phyloP scores from a whole-genome alignment of 2,797 vertebrate genomes.

The Paratrypauchen microcephalus region DNA sequence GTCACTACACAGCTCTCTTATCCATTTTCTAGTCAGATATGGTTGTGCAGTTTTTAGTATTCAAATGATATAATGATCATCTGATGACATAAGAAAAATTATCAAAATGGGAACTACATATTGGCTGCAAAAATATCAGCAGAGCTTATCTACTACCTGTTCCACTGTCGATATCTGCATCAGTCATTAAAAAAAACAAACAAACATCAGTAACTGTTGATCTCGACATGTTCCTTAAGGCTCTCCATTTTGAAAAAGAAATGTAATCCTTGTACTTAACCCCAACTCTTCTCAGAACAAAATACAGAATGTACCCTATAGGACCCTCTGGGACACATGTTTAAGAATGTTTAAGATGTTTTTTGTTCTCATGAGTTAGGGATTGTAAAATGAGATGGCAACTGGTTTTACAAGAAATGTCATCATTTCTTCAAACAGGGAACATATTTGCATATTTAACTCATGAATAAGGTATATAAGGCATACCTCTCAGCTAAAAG shows the following conservation, averaged over 20 bases:
- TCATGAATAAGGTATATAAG: neutral
- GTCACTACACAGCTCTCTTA: too few relatives aligned
- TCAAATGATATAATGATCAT: too few relatives aligned
- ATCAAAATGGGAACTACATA: too few relatives aligned
- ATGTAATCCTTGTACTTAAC: neutral
- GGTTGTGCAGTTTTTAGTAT: too few relatives aligned
- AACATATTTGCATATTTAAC: neutral
- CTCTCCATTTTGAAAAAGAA: neutral
- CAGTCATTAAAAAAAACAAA: too few relatives aligned
- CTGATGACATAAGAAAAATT: too few relatives aligned
- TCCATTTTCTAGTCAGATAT: too few relatives aligned
- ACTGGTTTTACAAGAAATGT: conserved; percentile 6
- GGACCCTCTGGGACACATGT: neutral
- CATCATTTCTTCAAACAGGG: conserved; percentile 14
- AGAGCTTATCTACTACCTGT: too few relatives aligned
- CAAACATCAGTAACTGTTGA: too few relatives aligned
- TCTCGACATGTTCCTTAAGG: neutral
- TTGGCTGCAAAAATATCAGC: too few relatives aligned
- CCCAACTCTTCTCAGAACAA: neutral
- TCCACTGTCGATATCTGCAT: too few relatives aligned
- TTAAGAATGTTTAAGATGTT: neutral
- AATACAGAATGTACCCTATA: neutral
- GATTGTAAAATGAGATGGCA: neutral
- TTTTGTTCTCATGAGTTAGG: neutral
- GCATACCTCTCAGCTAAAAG: too few relatives aligned